phyloP scores from a whole-genome alignment of 2,113 vertebrate species.

The Phyllopteryx taeniolatus region DNA sequence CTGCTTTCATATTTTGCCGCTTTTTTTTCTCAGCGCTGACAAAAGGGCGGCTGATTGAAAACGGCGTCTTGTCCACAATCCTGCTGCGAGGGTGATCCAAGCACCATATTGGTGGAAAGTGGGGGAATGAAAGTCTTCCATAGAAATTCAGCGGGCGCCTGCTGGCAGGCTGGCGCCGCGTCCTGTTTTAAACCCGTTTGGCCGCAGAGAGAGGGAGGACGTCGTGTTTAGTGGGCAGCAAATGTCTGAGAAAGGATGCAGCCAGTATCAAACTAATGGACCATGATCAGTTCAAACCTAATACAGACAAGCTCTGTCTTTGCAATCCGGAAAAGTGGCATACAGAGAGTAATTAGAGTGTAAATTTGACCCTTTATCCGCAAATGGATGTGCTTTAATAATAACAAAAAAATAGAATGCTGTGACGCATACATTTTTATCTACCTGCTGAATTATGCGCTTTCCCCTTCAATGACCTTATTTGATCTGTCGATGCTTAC shows the following conservation, averaged over 20 bases:
- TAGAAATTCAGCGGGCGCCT: not conserved
- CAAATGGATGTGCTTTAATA: not conserved
- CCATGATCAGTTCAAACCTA: too few relatives aligned
- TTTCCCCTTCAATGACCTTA: conserved; percentile 2
- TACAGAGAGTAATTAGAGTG: not conserved
- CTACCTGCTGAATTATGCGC: conserved; percentile 4
- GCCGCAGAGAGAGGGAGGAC: not conserved
- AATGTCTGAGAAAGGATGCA: conserved; percentile 1
- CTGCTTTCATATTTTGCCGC: conserved; percentile 22
- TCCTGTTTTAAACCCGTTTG: conserved; percentile 33
- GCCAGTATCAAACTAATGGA: not conserved
- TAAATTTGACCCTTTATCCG: not conserved
- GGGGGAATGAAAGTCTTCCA: conserved; percentile 32
- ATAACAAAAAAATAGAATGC: not conserved
- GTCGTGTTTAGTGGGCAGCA: not conserved
- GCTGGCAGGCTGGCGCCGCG: conserved; percentile 11
- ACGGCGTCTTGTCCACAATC: conserved; percentile 37
- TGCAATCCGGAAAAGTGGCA: not conserved
- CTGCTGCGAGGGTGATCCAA: conserved; percentile 28
- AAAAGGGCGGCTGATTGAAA: conserved; percentile 56
- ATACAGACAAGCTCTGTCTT: not conserved
- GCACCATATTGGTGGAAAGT: conserved; percentile 13
- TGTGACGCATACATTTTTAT: not conserved
- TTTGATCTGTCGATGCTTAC: conserved; percentile 27
- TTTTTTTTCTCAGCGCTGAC: conserved; percentile 44